These are phyloP conservation scores for Leucosticte australis DNA, from an alignment of 2,113 vertebrate species.

Conservation along the genomic window DNA sequence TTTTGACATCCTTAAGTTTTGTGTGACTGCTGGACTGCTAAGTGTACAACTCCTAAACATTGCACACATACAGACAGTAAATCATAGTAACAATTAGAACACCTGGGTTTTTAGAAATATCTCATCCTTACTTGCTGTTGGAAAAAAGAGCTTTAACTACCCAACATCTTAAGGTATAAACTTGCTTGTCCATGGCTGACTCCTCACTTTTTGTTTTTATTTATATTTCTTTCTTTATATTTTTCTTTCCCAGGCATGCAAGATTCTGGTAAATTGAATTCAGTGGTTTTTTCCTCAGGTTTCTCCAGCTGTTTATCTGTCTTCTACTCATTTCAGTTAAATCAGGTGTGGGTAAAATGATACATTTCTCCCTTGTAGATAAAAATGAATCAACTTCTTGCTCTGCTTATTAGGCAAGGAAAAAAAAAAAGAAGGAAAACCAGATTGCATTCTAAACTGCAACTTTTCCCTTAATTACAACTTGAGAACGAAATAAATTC, in stretches of 20 bases:
- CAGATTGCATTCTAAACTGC: not conserved
- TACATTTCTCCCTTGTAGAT: not conserved
- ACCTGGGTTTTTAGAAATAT: not conserved
- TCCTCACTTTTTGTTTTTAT: not conserved
- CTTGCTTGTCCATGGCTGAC: not conserved
- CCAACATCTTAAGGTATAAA: not conserved
- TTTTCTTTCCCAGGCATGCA: not conserved
- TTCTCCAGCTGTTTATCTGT: slow-evolving; percentile 9
- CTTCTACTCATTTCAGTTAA: not conserved
- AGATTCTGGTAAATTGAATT: not conserved
- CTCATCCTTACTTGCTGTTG: not conserved
- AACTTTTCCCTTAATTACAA: slow-evolving; percentile 51
- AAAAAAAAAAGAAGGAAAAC: slow-evolving; percentile 2
- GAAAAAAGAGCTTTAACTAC: not conserved
- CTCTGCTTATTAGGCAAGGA: not conserved
- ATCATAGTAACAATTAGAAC: not conserved
- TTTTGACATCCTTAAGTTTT: not conserved
- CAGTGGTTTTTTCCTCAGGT: not conserved
- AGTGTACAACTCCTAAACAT: not conserved
- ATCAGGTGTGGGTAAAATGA: not conserved
- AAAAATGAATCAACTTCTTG: slow-evolving; percentile 16
- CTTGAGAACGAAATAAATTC: slow-evolving; percentile 18
- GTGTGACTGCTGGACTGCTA: not conserved
- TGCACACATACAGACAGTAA: not conserved
- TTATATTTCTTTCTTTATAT: not conserved